Conservation (phyloP, 2,888 invertebrate genomes). For the Glyphotaelius pellucidus region DNA sequence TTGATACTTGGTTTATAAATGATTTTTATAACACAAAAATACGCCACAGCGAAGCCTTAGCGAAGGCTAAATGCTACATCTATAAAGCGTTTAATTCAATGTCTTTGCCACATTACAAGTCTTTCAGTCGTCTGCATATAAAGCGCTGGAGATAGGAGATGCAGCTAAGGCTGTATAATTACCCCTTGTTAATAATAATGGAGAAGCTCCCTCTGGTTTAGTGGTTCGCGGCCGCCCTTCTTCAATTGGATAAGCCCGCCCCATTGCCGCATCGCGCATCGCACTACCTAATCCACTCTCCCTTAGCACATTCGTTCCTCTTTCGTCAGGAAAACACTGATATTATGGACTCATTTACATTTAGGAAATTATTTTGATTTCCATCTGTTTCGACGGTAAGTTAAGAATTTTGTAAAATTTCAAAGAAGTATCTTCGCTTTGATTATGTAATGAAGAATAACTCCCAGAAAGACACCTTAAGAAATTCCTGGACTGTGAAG, state of each 20-base stretch:
- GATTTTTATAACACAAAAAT: neutral
- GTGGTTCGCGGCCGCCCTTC: conserved; percentile 69
- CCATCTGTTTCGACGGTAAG: neutral
- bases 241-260: conserved; percentile 72
- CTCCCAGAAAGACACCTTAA: neutral
- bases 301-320: conserved; percentile 32
- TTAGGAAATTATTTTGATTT: neutral
- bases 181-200: conserved; percentile 55
- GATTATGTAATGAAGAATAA: no score
- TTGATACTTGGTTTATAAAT: neutral
- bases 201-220: conserved; percentile 37
- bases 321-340: neutral
- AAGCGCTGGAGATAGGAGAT: conserved; percentile 33
- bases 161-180: conserved; percentile 53
- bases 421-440: no score
- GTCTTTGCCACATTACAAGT: conserved; percentile 27
- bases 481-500: neutral
- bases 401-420: no score
- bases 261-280: conserved; percentile 67
- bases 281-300: conserved; percentile 49
- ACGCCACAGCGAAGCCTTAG: neutral
- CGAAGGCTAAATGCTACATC: neutral
- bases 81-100: conserved; percentile 44
- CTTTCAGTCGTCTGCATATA: neutral
- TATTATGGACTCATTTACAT: neutral